These are phyloP conservation scores for Dilophus febrilis DNA, from an alignment of 2,888 invertebrate species.

Conservation along the genomic window DNA sequence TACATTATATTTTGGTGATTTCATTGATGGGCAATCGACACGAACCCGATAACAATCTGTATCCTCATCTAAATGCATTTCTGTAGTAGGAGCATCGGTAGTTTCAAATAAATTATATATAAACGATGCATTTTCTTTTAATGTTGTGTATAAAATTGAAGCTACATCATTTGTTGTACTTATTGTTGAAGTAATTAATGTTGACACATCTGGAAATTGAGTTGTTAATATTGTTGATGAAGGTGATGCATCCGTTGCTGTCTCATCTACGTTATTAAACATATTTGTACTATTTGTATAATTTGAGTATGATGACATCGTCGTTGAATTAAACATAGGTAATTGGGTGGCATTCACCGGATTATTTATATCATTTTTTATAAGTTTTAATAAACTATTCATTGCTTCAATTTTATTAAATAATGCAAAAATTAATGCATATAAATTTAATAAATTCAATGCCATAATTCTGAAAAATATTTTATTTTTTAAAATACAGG, in stretches of 20 bases:
- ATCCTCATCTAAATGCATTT: constrained; percentile 3
- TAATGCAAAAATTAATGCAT: constrained; percentile 82
- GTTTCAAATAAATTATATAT: background rate
- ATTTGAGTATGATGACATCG: no score
- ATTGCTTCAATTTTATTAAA: constrained; percentile 75
- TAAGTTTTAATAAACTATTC: constrained; percentile 37
- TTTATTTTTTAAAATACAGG: background rate
- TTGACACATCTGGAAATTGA: no score
- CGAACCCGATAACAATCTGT: constrained; percentile 23
- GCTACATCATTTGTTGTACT: no score
- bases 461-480: constrained; percentile 63
- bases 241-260: background rate
- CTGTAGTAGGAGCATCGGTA: background rate
- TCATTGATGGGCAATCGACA: constrained; percentile 23
- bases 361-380: constrained; percentile 31
- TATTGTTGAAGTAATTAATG: no score
- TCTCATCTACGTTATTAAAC: background rate
- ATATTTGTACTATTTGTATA: constrained; percentile 1
- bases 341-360: constrained; percentile 2
- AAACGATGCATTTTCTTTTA: background rate
- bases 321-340: no score
- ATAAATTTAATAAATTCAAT: constrained; percentile 82
- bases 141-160: no score
- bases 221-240: background rate
- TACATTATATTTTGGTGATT: constrained; percentile 14